Conservation (phyloP, 2,113 vertebrate species). For the Aegithalos caudatus region DNA sequence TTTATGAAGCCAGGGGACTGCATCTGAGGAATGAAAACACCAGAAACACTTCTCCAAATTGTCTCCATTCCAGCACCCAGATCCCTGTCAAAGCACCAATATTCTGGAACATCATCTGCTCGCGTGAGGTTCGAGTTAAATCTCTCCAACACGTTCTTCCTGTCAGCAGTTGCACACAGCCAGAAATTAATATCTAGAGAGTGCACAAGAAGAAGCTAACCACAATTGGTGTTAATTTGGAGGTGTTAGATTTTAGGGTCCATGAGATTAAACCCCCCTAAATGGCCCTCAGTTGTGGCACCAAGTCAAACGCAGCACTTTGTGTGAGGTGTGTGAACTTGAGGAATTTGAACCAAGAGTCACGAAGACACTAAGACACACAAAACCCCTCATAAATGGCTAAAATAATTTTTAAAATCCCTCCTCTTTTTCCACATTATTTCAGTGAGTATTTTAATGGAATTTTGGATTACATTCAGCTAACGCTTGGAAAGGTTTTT, state of each 20-base stretch:
- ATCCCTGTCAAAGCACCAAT: not conserved
- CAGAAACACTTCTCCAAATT: not conserved
- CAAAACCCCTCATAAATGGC: not conserved
- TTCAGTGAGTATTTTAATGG: conserved; percentile 28
- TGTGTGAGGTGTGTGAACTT: not conserved
- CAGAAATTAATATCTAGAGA: not conserved
- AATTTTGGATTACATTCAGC: conserved; percentile 53
- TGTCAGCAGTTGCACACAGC: not conserved
- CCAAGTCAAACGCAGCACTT: not conserved
- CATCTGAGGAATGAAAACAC: not conserved
- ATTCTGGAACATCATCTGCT: not conserved
- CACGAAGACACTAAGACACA: not conserved
- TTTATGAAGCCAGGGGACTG: not conserved
- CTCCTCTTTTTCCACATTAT: conserved; percentile 12
- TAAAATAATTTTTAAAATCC: not conserved
- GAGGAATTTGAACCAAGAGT: not conserved
- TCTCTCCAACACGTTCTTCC: conserved; percentile 15
- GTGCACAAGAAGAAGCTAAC: conserved; percentile 1
- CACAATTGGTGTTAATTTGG: conserved; percentile 50
- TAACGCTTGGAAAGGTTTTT: conserved; percentile 31
- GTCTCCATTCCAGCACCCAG: not conserved
- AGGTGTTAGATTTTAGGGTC: conserved; percentile 25
- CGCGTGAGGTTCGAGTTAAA: not conserved
- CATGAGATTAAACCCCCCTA: not conserved
- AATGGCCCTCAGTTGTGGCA: not conserved